A percentile compares a stretch with the other conserved stretches of the same genome.
Evolutionary conservation across 2,113 vertebrate species (phyloP).

Genomic region (Leptodactylus fuscus): DNA sequence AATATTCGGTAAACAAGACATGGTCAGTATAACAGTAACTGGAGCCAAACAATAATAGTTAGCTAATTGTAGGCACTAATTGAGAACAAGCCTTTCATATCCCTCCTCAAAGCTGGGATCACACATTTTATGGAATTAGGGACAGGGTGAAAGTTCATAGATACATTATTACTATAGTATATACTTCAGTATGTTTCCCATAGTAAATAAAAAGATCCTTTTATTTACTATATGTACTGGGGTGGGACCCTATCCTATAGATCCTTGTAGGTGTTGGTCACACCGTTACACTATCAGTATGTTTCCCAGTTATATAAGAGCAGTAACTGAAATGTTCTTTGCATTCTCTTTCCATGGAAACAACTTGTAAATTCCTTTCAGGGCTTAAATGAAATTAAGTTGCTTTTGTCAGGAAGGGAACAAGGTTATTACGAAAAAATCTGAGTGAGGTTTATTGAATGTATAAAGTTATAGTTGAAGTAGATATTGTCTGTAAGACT

Average conservation of each 20-base stretch:
- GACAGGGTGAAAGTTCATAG: not conserved
- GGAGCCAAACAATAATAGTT: too few relatives aligned
- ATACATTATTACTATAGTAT: not conserved
- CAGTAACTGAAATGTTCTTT: not conserved
- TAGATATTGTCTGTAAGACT: not conserved
- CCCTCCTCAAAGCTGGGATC: too few relatives aligned
- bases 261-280: too few relatives aligned
- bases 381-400: not conserved
- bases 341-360: constrained; percentile 19
- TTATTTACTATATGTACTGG: too few relatives aligned
- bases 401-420: not conserved
- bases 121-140: not conserved
- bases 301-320: not conserved
- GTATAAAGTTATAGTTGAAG: not conserved
- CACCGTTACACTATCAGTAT: too few relatives aligned
- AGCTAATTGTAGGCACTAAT: too few relatives aligned
- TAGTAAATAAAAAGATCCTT: too few relatives aligned
- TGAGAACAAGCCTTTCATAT: too few relatives aligned
- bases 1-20: too few relatives aligned
- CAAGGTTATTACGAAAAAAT: not conserved
- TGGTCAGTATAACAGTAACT: too few relatives aligned
- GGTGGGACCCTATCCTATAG: too few relatives aligned
- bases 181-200: not conserved
- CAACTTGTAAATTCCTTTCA: not conserved
- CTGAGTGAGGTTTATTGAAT: too few relatives aligned